These are phyloP conservation scores for Pseudochirops corinnae DNA, from an alignment of 2,797 vertebrate species.

Conservation along the genomic window DNA sequence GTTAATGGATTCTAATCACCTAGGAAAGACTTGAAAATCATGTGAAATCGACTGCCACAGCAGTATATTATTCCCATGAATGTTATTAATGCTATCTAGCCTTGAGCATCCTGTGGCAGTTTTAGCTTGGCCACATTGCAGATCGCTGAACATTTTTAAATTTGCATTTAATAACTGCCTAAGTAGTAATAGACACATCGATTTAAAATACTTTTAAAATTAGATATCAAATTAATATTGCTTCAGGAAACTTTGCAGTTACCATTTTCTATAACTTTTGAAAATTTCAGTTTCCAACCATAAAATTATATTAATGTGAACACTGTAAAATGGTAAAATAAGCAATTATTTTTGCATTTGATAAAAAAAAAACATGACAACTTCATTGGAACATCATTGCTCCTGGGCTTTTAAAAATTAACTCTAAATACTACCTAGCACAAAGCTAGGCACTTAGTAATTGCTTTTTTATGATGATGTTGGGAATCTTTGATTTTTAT, in stretches of 20 bases:
- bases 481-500: conserved; percentile 20
- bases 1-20: not conserved
- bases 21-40: conserved; percentile 19
- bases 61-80: not conserved
- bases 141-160: conserved; percentile 34
- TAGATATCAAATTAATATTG: conserved; percentile 33
- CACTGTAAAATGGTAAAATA: conserved; percentile 25
- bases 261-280: conserved; percentile 40
- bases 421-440: not conserved
- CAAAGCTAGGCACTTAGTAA: conserved; percentile 8
- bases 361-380: not conserved
- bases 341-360: conserved; percentile 24
- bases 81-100: conserved; percentile 19
- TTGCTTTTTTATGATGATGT: conserved; percentile 27
- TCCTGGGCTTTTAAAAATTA: conserved; percentile 51
- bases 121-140: conserved; percentile 30
- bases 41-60: not conserved
- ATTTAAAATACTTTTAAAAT: conserved; percentile 44
- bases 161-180: conserved; percentile 22
- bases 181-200: conserved; percentile 16
- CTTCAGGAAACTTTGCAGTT: conserved; percentile 1
- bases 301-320: conserved; percentile 1
- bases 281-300: conserved; percentile 40
- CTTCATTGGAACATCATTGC: conserved; percentile 33
- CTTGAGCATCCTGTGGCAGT: conserved; percentile 13